Evolutionary conservation across 2,888 invertebrate genomes (phyloP).

Genomic region (Apodemia zela): DNA sequence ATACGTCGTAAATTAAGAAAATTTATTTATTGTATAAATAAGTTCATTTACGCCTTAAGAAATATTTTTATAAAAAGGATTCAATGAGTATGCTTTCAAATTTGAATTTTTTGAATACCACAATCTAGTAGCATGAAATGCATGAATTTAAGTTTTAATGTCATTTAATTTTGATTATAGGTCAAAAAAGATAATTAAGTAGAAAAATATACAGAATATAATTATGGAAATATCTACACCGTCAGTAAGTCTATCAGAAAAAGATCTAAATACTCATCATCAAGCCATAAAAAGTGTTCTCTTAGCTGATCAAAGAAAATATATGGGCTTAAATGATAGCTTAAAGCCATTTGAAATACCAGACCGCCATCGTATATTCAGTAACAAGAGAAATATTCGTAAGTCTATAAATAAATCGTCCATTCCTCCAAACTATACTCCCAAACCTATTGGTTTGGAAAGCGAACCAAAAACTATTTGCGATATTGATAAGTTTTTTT

Average conservation of each 20-base stretch:
- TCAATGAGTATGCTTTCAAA: not conserved
- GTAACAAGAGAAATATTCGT: constrained; percentile 22
- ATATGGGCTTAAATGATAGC: not conserved
- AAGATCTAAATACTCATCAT: too few relatives aligned
- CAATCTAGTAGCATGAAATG: too few relatives aligned
- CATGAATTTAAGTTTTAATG: too few relatives aligned
- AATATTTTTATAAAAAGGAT: not conserved
- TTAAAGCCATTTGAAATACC: constrained; percentile 38
- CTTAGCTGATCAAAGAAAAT: too few relatives aligned
- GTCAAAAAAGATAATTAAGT: too few relatives aligned
- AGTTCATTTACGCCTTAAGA: not conserved
- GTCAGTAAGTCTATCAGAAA: too few relatives aligned
- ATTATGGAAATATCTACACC: too few relatives aligned
- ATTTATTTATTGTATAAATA: not conserved
- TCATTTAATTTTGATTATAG: too few relatives aligned
- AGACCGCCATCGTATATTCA: constrained; percentile 32
- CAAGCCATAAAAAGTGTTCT: too few relatives aligned
- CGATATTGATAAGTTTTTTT: constrained; percentile 42
- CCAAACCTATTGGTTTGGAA: not conserved
- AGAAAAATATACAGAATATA: too few relatives aligned
- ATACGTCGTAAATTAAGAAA: too few relatives aligned
- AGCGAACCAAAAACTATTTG: constrained; percentile 39
- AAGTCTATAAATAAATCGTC: constrained; percentile 32
- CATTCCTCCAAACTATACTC: not conserved
- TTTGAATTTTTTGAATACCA: too few relatives aligned